Evolutionary conservation across 2,888 invertebrate genomes (phyloP), one percentile per base, ranked within the genome.

Genomic region (Trichogramma dendrolimi): DNA sequence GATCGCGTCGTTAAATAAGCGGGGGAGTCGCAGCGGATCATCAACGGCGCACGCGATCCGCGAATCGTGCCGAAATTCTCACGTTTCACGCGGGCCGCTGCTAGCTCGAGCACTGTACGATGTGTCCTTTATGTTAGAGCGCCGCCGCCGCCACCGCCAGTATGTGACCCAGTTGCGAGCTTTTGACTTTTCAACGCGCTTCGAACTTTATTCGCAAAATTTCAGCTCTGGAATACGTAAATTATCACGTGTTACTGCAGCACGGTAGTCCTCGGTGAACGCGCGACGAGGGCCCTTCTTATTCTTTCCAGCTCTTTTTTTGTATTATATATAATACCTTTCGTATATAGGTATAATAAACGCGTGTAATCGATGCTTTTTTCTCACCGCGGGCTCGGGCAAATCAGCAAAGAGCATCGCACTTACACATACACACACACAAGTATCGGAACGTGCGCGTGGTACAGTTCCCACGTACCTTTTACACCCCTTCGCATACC

Each of bases 381-480:
- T 63, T 63, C 60, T 63, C 62, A 58, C 62, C 65, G 62, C 62
- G 54, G 50, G 48, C 6, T 49, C 52, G 56, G 11, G 38, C 38
- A 5, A 56, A 27, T 27, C 27, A 27, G 27, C 27, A 27, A 27
- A 27, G 27, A 58, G 55, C 55, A 66, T 48, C 56, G 51, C 51
- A 63, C 62, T 64, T 67, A 27, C 27, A 27, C 3, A 27, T 27
- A 27, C 27, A 27, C 27, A 27, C 27, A 27, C 66, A 65, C 58
- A 66, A 58, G 64, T 48, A 62, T 56, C 49, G 57, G 62, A 53
- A 50, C 56, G 54, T 60, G 62, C 64, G 68, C 71, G 71, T 74
- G 74, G 72, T 72, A 74, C 71, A 73, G 73, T 74, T 74, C 75
- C 74, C 74, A 73, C 73, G 73, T 72, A 71, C 70, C 71, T 72